These are phyloP conservation scores for Australoheros facetus DNA, from an alignment of 2,797 vertebrate genomes.

Conservation along the genomic window DNA sequence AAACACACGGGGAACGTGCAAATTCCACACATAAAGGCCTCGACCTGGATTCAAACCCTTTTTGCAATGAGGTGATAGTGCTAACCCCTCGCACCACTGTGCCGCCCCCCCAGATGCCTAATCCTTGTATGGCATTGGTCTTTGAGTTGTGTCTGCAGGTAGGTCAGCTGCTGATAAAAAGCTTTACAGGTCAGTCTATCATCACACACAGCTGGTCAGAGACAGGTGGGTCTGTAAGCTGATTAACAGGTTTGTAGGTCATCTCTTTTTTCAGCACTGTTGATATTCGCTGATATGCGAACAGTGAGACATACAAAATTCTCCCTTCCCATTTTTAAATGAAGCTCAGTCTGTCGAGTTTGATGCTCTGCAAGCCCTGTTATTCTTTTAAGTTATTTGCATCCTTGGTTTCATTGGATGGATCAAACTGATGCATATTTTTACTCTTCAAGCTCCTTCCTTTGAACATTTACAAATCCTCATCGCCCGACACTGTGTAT, in stretches of 20 bases:
- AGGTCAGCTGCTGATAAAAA: neutral
- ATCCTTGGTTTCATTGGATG: neutral
- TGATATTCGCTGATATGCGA: neutral
- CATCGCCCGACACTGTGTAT: no score
- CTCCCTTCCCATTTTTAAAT: neutral
- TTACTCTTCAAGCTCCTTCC: neutral
- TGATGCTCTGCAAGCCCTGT: neutral
- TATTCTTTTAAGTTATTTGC: neutral
- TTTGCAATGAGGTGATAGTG: neutral
- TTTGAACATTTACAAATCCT: neutral
- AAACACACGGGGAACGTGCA: neutral
- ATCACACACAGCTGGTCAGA: neutral
- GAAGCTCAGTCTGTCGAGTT: neutral
- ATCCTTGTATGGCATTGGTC: neutral
- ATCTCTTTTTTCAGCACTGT: neutral
- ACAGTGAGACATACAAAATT: neutral
- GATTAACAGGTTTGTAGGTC: slow-evolving; percentile 1
- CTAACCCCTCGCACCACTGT: no score
- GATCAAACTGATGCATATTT: neutral
- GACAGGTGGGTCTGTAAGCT: slow-evolving; percentile 6
- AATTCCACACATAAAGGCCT: neutral
- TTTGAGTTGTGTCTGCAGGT: neutral
- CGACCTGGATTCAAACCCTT: neutral
- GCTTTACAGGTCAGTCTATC: neutral
- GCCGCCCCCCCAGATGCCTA: neutral